Percentiles rank a stretch among this genome's conserved stretches.
phyloP scores from a whole-genome alignment of 2,888 invertebrate species.

The Caenorhabditis zanzibari region DNA sequence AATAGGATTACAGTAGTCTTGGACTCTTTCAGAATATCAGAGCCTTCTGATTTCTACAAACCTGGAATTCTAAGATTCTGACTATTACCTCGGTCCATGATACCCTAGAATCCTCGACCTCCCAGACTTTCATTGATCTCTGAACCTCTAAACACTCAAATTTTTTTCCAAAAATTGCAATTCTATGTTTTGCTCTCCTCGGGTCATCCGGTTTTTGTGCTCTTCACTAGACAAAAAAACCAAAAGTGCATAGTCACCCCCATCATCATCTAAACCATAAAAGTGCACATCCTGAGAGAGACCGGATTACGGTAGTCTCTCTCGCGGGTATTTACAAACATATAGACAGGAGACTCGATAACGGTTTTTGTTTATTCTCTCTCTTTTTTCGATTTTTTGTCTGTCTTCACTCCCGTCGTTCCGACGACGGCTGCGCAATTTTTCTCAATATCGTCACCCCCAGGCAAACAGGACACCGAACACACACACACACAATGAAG shows the following conservation, averaged over 20 bases:
- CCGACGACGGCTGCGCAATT: constrained; percentile 16
- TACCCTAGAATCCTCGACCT: no score
- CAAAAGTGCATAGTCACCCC: constrained; percentile 27
- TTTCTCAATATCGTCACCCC: constrained; percentile 45
- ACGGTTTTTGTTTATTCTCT: constrained; percentile 62
- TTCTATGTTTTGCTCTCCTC: constrained; percentile 22
- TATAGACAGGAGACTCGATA: constrained; percentile 44
- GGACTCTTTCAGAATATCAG: no score
- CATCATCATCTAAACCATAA: constrained; percentile 10
- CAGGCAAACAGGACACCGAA: constrained; percentile 58
- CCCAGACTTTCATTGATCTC: background rate
- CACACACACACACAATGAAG: background rate
- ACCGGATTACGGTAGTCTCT: constrained; percentile 54
- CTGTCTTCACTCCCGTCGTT: no score
- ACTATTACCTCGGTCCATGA: no score
- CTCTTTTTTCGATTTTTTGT: background rate
- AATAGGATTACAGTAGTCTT: no score
- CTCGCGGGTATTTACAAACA: constrained; percentile 35
- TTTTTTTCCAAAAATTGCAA: background rate
- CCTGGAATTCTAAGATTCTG: no score
- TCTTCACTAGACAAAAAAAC: constrained; percentile 28
- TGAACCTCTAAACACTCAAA: background rate
- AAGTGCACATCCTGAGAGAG: constrained; percentile 22
- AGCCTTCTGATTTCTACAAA: background rate
- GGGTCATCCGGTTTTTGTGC: constrained; percentile 35